phyloP scores from a whole-genome alignment of 1,140 invertebrate species.

The Procambarus virginalis region DNA sequence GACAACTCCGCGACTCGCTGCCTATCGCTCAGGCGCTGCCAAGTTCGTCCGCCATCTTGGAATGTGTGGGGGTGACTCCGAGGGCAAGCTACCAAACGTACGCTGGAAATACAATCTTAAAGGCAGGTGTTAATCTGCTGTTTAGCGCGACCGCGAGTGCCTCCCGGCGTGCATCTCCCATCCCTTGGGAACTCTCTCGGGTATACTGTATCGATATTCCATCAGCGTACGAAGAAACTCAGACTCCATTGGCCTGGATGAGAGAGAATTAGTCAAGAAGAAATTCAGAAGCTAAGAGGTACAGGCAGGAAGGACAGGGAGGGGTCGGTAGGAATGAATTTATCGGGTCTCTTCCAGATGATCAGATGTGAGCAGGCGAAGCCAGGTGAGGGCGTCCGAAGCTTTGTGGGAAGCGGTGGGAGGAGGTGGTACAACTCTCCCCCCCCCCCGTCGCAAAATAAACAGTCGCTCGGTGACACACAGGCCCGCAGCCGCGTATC shows the following conservation, averaged over 20 bases:
- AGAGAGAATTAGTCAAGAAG: not conserved
- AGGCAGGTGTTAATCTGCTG: slow-evolving; percentile 8
- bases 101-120: not conserved
- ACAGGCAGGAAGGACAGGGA: not conserved
- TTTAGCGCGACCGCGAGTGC: not conserved
- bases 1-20: slow-evolving; percentile 21
- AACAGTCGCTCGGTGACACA: slow-evolving; percentile 53
- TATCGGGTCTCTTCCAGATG: slow-evolving; percentile 43
- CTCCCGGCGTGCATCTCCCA: not conserved
- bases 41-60: slow-evolving; percentile 33
- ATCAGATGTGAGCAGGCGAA: slow-evolving; percentile 43
- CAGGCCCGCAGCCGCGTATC: slow-evolving; percentile 26
- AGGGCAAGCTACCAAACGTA: not conserved
- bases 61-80: slow-evolving; percentile 33
- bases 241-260: not conserved
- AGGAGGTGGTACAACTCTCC: not conserved
- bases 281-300: not conserved
- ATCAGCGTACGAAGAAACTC: not conserved
- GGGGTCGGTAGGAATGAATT: slow-evolving; percentile 41
- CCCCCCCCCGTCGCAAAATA: not conserved
- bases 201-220: not conserved
- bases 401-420: slow-evolving; percentile 23
- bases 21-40: slow-evolving; percentile 18
- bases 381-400: slow-evolving; percentile 46
- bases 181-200: not conserved